Evolutionary conservation across 2,888 invertebrate genomes (phyloP).

Genomic region (Eulithis testata): DNA sequence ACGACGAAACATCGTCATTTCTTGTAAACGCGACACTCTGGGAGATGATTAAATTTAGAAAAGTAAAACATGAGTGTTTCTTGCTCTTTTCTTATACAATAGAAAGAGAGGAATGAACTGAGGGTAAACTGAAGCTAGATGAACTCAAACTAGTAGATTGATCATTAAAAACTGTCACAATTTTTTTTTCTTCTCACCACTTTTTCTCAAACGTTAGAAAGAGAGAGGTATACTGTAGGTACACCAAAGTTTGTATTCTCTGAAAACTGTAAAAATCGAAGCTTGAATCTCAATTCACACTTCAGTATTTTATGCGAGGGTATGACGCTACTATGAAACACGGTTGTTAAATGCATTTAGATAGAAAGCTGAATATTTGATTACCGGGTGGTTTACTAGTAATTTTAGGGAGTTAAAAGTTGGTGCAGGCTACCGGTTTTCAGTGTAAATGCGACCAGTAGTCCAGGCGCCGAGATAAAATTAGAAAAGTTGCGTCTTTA

Average conservation of each 20-base stretch:
- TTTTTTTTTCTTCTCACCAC: too few species aligned
- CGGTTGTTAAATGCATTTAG: too few species aligned
- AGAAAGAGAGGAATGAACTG: neutral
- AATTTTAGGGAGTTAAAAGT: neutral
- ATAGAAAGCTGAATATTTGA: too few species aligned
- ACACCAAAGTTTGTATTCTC: too few species aligned
- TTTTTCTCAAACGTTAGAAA: neutral
- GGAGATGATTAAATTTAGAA: constrained; percentile 50
- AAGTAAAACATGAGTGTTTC: neutral
- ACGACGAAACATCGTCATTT: constrained; percentile 22
- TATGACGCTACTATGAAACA: too few species aligned
- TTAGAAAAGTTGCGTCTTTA: constrained; percentile 79
- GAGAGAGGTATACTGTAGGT: neutral
- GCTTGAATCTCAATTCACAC: too few species aligned
- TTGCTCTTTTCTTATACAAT: neutral
- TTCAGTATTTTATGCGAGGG: too few species aligned
- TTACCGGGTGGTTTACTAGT: too few species aligned
- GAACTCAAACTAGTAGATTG: too few species aligned
- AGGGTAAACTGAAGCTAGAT: too few species aligned
- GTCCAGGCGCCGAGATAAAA: constrained; percentile 60
- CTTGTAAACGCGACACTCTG: constrained; percentile 48
- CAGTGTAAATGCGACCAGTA: constrained; percentile 19
- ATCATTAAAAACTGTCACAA: too few species aligned
- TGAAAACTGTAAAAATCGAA: too few species aligned
- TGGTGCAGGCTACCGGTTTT: constrained; percentile 1